Evolutionary conservation across 1,140 invertebrate species (phyloP).

Genomic region (Cherax quadricarinatus): DNA sequence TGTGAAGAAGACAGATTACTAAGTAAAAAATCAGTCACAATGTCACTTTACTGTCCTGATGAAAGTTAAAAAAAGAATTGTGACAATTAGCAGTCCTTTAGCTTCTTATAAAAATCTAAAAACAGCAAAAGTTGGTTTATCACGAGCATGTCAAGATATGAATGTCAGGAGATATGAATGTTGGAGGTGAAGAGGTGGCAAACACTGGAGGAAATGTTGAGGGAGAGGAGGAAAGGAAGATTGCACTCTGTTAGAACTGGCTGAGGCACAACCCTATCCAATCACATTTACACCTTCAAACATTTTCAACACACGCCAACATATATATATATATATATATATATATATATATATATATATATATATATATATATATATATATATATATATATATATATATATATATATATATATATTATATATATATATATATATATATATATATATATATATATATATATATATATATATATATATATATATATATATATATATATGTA

Average conservation of each 20-base stretch:
- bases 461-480: no score
- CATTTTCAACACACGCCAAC: neutral
- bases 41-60: slow-evolving; percentile 70
- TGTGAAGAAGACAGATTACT: slow-evolving; percentile 37
- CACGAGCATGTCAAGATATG: slow-evolving; percentile 47
- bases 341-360: neutral
- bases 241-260: slow-evolving; percentile 34
- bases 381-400: neutral
- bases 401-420: no score
- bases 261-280: neutral
- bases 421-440: no score
- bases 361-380: no score
- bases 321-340: slow-evolving; percentile 15
- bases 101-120: slow-evolving; percentile 32
- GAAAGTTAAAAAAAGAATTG: slow-evolving; percentile 57
- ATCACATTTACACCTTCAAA: neutral
- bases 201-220: neutral
- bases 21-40: slow-evolving; percentile 65
- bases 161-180: slow-evolving; percentile 38
- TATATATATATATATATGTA: no score
- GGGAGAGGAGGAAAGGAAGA: neutral
- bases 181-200: slow-evolving; percentile 9
- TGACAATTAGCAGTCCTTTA: slow-evolving; percentile 59
- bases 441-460: no score
- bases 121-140: slow-evolving; percentile 32